Conservation (phyloP, 2,797 vertebrate genomes). For the Distichodus sexfasciatus region DNA sequence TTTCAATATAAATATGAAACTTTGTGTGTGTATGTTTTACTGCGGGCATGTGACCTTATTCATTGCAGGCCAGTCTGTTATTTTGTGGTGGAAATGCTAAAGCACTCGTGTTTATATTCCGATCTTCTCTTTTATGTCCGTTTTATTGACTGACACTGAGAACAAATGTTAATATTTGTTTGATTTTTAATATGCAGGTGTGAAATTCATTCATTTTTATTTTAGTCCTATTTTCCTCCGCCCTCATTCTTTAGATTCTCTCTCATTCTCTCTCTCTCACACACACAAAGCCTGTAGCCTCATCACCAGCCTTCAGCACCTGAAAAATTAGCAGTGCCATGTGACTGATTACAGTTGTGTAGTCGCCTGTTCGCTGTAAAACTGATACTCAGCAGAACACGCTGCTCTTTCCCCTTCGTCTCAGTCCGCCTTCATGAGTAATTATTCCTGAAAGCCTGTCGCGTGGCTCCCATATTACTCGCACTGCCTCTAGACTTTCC, state of each 20-base stretch:
- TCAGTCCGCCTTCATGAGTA: conserved; percentile 94
- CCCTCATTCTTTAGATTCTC: too few relatives aligned
- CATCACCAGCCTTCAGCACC: conserved; percentile 81
- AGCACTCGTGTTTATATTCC: too few relatives aligned
- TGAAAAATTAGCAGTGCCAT: conserved; percentile 89
- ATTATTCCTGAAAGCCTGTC: conserved; percentile 95
- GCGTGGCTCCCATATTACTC: conserved; percentile 80
- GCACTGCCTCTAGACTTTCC: conserved; percentile 17
- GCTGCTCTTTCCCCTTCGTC: conserved; percentile 79
- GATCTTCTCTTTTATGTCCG: too few relatives aligned
- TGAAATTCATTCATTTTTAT: background rate
- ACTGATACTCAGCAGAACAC: conserved; percentile 93
- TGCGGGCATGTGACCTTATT: too few relatives aligned
- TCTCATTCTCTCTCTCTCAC: conserved; percentile 11
- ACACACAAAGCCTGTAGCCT: conserved; percentile 62
- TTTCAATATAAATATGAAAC: too few relatives aligned
- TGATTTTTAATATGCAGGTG: too few relatives aligned
- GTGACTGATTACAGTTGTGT: conserved; percentile 91
- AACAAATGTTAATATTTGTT: too few relatives aligned
- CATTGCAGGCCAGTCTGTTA: background rate
- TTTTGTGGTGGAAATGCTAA: too few relatives aligned
- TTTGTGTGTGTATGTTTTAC: too few relatives aligned
- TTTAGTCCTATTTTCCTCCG: background rate
- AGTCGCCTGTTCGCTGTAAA: conserved; percentile 88
- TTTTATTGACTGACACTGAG: too few relatives aligned